phyloP scores from a whole-genome alignment of 1,140 invertebrate genomes.

The Dinothrombium tinctorium region DNA sequence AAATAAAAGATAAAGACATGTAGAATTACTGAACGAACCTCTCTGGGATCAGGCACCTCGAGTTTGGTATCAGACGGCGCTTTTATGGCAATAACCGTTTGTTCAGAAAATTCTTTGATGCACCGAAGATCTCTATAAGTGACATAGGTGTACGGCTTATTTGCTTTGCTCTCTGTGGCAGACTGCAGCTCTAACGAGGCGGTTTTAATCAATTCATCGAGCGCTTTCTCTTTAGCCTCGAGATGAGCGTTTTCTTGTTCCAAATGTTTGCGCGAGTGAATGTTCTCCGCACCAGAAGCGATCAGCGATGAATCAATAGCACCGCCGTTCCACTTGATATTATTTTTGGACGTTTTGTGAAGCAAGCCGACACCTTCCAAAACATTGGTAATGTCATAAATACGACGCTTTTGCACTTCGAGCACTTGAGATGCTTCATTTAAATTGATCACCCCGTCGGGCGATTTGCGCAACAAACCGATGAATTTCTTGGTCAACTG shows the following conservation, averaged over 20 bases:
- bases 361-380: slow-evolving; percentile 95
- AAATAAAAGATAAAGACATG: not conserved
- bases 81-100: slow-evolving; percentile 74
- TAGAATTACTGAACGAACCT: slow-evolving; percentile 4
- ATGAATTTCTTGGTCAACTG: slow-evolving; percentile 84
- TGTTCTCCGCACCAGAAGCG: not conserved
- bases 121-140: slow-evolving; percentile 40
- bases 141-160: slow-evolving; percentile 20
- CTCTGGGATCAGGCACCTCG: slow-evolving; percentile 30
- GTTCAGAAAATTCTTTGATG: slow-evolving; percentile 48
- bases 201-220: slow-evolving; percentile 38
- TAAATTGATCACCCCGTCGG: slow-evolving; percentile 64
- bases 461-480: slow-evolving; percentile 54
- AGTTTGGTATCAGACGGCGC: slow-evolving; percentile 63
- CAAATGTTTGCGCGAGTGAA: slow-evolving; percentile 10
- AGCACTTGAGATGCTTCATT: slow-evolving; percentile 73
- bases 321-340: slow-evolving; percentile 56
- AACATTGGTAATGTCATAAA: slow-evolving; percentile 98
- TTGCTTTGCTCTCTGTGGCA: slow-evolving; percentile 10
- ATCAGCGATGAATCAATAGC: slow-evolving; percentile 1
- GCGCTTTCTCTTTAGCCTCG: slow-evolving; percentile 38
- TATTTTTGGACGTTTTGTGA: slow-evolving; percentile 90
- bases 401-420: slow-evolving; percentile 87
- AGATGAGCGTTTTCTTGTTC: slow-evolving; percentile 35
- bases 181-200: slow-evolving; percentile 21